A percentile compares a stretch with the other conserved stretches of the same genome.
Evolutionary conservation across 2,113 vertebrate species (phyloP).

Genomic region (Periophthalmodon schlosseri): DNA sequence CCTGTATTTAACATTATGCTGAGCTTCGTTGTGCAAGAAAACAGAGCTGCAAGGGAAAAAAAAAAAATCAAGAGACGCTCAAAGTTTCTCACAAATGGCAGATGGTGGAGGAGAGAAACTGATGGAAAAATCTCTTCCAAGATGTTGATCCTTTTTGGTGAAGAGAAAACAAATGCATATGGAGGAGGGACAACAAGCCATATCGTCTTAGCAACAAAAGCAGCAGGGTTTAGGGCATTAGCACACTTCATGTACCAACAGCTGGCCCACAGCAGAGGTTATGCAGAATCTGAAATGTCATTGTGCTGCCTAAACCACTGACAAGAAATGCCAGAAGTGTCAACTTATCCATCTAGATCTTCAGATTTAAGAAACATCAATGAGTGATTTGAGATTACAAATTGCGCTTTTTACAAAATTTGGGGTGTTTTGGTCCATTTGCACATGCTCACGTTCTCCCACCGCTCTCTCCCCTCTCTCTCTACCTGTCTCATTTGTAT

Average conservation of each 20-base stretch:
- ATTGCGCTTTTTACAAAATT: background rate
- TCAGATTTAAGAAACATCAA: slow-evolving; percentile 6
- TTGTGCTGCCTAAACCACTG: slow-evolving; percentile 18
- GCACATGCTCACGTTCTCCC: background rate
- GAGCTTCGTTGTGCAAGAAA: slow-evolving; percentile 13
- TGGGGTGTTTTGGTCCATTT: slow-evolving; percentile 24
- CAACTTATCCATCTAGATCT: background rate
- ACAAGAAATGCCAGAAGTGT: background rate
- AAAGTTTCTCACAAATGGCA: slow-evolving; percentile 50
- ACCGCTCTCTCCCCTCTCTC: slow-evolving; percentile 34
- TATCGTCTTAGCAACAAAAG: slow-evolving; percentile 33
- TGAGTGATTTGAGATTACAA: slow-evolving; percentile 15
- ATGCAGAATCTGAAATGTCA: background rate
- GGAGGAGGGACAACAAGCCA: slow-evolving; percentile 33
- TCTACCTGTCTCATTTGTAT: slow-evolving; percentile 75
- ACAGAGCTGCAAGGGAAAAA: slow-evolving; percentile 26
- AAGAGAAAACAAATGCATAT: slow-evolving; percentile 67
- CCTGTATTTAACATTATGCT: slow-evolving; percentile 8
- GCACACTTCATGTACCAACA: slow-evolving; percentile 8
- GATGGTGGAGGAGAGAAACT: slow-evolving; percentile 57
- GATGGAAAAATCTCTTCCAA: slow-evolving; percentile 56
- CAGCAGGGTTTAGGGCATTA: slow-evolving; percentile 1
- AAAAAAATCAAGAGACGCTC: slow-evolving; percentile 25
- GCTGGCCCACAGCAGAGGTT: slow-evolving; percentile 13
- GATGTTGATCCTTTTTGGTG: slow-evolving; percentile 61